Percentiles rank a stretch among this genome's conserved stretches.
Conservation (phyloP, 2,797 vertebrate species). For the Myotis myotis region DNA sequence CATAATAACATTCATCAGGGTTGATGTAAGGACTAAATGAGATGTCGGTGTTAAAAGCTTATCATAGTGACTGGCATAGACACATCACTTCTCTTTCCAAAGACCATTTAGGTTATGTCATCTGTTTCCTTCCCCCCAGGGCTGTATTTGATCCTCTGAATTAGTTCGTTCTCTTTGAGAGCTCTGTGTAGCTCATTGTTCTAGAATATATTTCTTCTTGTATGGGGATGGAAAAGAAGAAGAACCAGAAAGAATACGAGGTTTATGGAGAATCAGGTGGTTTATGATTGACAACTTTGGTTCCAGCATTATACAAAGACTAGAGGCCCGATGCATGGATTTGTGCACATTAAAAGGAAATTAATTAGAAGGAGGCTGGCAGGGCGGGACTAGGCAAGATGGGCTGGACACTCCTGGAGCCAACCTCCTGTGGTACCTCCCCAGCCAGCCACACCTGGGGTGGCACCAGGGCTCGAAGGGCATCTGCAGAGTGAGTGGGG, state of each 20-base stretch:
- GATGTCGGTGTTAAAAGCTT: not conserved
- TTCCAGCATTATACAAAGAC: not conserved
- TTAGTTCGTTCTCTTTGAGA: not conserved
- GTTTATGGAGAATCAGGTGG: not conserved
- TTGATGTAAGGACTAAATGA: not conserved
- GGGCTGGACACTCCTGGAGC: too few relatives aligned
- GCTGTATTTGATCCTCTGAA: not conserved
- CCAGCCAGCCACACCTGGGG: too few relatives aligned
- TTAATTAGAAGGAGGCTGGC: too few relatives aligned
- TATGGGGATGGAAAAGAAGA: not conserved
- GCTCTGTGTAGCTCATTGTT: not conserved
- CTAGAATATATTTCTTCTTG: not conserved
- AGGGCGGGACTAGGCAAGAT: too few relatives aligned
- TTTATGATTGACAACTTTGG: not conserved
- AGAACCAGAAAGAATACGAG: not conserved
- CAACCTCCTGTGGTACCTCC: too few relatives aligned
- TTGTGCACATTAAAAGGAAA: too few relatives aligned
- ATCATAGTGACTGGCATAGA: not conserved
- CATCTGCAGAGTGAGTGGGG: too few relatives aligned
- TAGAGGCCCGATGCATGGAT: too few relatives aligned
- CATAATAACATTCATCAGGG: not conserved
- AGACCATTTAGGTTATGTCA: not conserved
- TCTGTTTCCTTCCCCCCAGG: not conserved
- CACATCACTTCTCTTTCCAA: not conserved
- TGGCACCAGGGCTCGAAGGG: too few relatives aligned